These are phyloP conservation scores for Sabatieria punctata DNA, from an alignment of 2,888 invertebrate species.

Conservation along the genomic window DNA sequence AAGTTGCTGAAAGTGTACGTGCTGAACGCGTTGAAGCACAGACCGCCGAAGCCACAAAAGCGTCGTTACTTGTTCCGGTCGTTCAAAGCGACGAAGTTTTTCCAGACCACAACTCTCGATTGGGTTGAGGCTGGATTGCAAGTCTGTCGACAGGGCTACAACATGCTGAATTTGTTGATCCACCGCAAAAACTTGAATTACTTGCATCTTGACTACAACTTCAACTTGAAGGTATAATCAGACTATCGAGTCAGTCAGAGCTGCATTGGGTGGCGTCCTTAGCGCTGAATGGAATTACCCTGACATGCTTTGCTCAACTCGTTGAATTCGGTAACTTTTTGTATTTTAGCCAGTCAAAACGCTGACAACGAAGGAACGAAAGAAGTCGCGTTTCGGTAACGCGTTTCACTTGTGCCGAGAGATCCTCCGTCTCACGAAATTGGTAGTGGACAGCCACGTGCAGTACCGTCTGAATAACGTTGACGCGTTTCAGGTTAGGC, in stretches of 20 bases:
- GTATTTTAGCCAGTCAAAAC: slow-evolving; percentile 68
- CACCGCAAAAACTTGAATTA: slow-evolving; percentile 99
- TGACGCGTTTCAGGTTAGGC: slow-evolving; percentile 60
- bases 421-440: slow-evolving; percentile 88
- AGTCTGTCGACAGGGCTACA: slow-evolving; percentile 93
- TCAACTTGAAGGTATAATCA: slow-evolving; percentile 90
- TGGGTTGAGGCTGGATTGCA: slow-evolving; percentile 99
- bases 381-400: slow-evolving; percentile 61
- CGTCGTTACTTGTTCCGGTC: slow-evolving; percentile 93
- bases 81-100: slow-evolving; percentile 98
- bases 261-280: not conserved
- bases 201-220: slow-evolving; percentile 97
- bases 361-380: slow-evolving; percentile 93
- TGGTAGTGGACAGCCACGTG: slow-evolving; percentile 97
- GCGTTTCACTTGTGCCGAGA: slow-evolving; percentile 98
- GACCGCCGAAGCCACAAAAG: slow-evolving; percentile 95
- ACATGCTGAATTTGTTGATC: slow-evolving; percentile 95
- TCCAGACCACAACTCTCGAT: slow-evolving; percentile 95
- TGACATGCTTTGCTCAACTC: not conserved
- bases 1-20: slow-evolving; percentile 96
- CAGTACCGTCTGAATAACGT: slow-evolving; percentile 98
- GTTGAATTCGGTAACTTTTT: not conserved
- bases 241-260: no score
- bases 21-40: slow-evolving; percentile 86
- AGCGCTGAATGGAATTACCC: not conserved